Evolutionary conservation across 2,888 invertebrate genomes (phyloP).

Genomic region (Campopleginae sp.): DNA sequence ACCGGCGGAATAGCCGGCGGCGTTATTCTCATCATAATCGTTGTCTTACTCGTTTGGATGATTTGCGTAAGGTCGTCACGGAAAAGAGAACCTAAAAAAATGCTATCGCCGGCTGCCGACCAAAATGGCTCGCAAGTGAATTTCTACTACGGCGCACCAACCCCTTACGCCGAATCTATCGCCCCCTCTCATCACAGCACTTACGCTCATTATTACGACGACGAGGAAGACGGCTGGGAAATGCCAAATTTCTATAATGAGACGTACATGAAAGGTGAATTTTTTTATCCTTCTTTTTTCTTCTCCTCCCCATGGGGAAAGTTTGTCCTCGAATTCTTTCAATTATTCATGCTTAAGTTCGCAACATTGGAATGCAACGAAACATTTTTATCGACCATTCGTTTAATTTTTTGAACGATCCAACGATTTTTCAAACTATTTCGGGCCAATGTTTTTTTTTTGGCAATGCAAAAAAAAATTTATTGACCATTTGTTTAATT

Average conservation of each 20-base stretch:
- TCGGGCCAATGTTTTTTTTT: no score
- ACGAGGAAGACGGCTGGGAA: conserved; percentile 98
- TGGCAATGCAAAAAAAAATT: no score
- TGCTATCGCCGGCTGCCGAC: conserved; percentile 94
- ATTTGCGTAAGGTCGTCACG: conserved; percentile 97
- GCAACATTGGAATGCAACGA: no score
- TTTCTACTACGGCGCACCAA: conserved; percentile 97
- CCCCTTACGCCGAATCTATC: conserved; percentile 97
- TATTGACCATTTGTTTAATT: no score
- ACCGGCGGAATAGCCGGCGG: conserved; percentile 97
- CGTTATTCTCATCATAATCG: conserved; percentile 96
- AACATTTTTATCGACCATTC: no score
- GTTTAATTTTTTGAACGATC: no score
- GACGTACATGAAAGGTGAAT: conserved; percentile 96
- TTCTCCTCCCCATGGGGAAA: no score
- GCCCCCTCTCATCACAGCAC: conserved; percentile 98
- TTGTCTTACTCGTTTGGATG: conserved; percentile 98
- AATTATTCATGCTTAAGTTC: background rate
- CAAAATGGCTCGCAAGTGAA: conserved; percentile 97
- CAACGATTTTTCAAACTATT: no score
- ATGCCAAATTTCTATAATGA: conserved; percentile 99
- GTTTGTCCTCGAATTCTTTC: background rate
- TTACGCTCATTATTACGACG: conserved; percentile 97
- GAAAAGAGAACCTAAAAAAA: conserved; percentile 96
- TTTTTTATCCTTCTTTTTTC: background rate